phyloP scores from a whole-genome alignment of 1,140 invertebrate species.

The Acyrthosiphon pisum region DNA sequence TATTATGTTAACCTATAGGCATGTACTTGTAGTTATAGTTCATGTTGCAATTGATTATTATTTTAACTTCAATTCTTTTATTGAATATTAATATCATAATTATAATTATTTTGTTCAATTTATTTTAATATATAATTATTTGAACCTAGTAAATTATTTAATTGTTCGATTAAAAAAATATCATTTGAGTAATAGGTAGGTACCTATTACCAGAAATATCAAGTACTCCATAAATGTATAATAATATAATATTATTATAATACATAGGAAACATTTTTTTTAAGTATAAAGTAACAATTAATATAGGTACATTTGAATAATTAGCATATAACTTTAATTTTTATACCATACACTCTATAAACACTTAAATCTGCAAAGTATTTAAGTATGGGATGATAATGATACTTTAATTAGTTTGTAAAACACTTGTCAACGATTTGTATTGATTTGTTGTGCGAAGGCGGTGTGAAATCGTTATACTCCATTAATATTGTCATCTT shows the following conservation, averaged over 20 bases:
- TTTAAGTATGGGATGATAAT: neutral
- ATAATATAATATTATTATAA: neutral
- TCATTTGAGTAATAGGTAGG: neutral
- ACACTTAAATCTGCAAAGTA: neutral
- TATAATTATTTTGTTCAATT: no score
- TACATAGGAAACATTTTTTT: no score
- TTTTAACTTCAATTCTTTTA: neutral
- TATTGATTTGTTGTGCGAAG: neutral
- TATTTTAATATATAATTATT: neutral
- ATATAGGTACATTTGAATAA: neutral
- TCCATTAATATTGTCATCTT: slow-evolving; percentile 6
- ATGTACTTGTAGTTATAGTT: neutral
- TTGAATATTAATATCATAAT: neutral
- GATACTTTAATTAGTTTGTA: neutral
- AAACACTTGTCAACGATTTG: neutral
- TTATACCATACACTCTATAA: neutral
- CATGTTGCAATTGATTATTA: neutral
- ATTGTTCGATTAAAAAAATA: neutral
- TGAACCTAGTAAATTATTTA: neutral
- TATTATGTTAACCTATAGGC: neutral
- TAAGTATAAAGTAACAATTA: no score
- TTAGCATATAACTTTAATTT: neutral
- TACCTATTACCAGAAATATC: neutral
- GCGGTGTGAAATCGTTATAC: neutral
- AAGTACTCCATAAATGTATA: neutral